Evolutionary conservation across 2,888 invertebrate genomes (phyloP).

Genomic region (Tinea pellionella): DNA sequence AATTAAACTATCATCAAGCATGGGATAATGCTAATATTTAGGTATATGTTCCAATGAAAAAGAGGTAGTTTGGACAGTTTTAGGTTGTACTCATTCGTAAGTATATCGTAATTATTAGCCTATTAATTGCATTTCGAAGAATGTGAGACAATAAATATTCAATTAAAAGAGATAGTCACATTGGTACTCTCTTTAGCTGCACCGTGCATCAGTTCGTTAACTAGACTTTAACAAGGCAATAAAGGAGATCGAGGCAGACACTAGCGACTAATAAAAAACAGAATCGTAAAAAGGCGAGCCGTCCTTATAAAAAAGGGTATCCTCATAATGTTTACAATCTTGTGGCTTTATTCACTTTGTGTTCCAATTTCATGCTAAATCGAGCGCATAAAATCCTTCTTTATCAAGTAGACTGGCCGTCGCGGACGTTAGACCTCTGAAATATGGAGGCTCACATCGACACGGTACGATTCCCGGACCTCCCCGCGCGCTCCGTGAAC

Average conservation of each 20-base stretch:
- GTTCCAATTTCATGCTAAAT: slow-evolving; percentile 71
- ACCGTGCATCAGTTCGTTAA: slow-evolving; percentile 50
- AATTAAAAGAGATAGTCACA: slow-evolving; percentile 39
- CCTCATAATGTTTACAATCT: slow-evolving; percentile 69
- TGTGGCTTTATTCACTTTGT: slow-evolving; percentile 70
- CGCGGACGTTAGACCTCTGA: slow-evolving; percentile 28
- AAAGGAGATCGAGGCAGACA: slow-evolving; percentile 47
- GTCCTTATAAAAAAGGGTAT: slow-evolving; percentile 61
- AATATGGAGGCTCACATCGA: neutral
- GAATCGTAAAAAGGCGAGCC: slow-evolving; percentile 61
- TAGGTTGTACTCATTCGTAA: neutral
- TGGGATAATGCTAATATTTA: too few relatives aligned
- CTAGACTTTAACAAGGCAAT: slow-evolving; percentile 66
- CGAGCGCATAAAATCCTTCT: slow-evolving; percentile 65
- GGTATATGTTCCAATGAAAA: neutral
- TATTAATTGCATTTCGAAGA: neutral
- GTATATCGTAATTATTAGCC: neutral
- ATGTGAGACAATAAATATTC: slow-evolving; percentile 49
- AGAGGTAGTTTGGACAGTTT: neutral
- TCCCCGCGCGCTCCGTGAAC: slow-evolving; percentile 16
- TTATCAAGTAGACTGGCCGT: slow-evolving; percentile 65
- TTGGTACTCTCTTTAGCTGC: neutral
- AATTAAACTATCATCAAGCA: too few relatives aligned
- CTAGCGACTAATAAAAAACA: slow-evolving; percentile 58
- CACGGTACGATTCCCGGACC: slow-evolving; percentile 12